Percentiles rank a stretch among this genome's conserved stretches.
Conservation (phyloP, 2,888 invertebrate genomes). For the Alentia gelatinosa region DNA sequence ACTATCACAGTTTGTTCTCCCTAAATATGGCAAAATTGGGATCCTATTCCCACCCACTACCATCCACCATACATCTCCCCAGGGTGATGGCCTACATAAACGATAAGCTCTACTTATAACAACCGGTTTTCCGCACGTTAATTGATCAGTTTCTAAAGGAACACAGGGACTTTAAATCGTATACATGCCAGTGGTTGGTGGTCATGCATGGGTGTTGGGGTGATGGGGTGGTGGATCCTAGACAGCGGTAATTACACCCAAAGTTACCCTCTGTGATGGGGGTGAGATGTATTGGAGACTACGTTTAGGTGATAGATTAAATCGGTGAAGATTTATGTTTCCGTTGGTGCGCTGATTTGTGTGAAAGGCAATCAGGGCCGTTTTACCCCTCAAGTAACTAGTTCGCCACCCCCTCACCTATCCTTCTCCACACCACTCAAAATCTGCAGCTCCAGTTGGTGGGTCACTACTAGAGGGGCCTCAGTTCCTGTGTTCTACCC, state of each 20-base stretch:
- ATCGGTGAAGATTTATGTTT: constrained; percentile 28
- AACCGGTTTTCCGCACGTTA: background rate
- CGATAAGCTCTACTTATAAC: background rate
- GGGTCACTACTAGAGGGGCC: too few species aligned
- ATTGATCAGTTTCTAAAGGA: constrained; percentile 23
- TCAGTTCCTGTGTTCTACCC: too few species aligned
- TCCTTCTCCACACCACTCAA: too few species aligned
- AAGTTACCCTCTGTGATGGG: background rate
- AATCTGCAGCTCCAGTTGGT: too few species aligned
- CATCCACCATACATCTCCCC: too few species aligned
- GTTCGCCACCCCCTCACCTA: too few species aligned
- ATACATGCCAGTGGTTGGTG: background rate
- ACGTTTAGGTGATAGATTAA: constrained; percentile 12
- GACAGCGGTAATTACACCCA: background rate
- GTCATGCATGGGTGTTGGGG: background rate
- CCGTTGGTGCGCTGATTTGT: background rate
- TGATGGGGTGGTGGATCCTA: background rate
- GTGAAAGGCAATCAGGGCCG: background rate
- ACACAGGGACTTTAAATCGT: background rate
- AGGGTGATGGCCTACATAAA: too few species aligned
- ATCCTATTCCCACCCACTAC: background rate
- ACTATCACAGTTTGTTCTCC: constrained; percentile 29
- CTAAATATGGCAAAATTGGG: constrained; percentile 12
- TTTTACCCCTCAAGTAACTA: too few species aligned
- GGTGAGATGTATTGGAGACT: background rate